Base-by-base conservation (phyloP, 2,888 invertebrate genomes). In the Pecten maximus region DNA sequence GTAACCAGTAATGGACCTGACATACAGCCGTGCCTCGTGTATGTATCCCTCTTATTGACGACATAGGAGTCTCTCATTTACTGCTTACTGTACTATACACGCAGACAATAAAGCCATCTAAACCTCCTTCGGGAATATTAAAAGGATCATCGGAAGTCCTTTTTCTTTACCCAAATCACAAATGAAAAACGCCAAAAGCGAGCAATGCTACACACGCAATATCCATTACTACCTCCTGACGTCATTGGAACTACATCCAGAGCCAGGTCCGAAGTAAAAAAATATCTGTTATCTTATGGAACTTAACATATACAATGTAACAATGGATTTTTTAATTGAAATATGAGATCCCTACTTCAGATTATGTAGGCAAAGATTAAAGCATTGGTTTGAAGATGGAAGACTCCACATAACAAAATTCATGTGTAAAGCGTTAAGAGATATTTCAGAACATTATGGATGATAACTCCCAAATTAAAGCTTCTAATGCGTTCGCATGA, bases 141-240 rank as follows among this genome's bases (percentile, higher is more conserved):
- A 74, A 54, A 10, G 74, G 19, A 74, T 35, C 74, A 74, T 28
- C 74, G 15, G 8, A 74, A 74, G 74, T 35, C 74, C 35, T 28
- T 74, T 74, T 74, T 74, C 74, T 74, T 74, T 74, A 74, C 74
- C 74, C 28, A 35, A 74, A 28, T 74, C 35, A 74, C 28, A 28
- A 74, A 74, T 35, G 35, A 74, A 54, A 54, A 74, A 28, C 74
- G 35, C 74, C 74, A 28, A 74, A 35, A 74, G 28, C 28, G 74
- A 28, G 74, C 74, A 10, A 10, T 8, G 74, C 74, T 74, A 74
- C 10, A 74, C 74, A 74, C 74, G 74, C 74, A 74, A 74, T 74
- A 74, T 74, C 74, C 28, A 35, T 35, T 74, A 35, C 28, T 74
- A 6, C 23, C 8, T 35, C 35, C 12, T 74, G 74, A 74, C 74